A percentile compares a stretch with the other conserved stretches of the same genome.
Evolutionary conservation across 2,888 invertebrate genomes (phyloP).

Genomic region (Rhingia rostrata): DNA sequence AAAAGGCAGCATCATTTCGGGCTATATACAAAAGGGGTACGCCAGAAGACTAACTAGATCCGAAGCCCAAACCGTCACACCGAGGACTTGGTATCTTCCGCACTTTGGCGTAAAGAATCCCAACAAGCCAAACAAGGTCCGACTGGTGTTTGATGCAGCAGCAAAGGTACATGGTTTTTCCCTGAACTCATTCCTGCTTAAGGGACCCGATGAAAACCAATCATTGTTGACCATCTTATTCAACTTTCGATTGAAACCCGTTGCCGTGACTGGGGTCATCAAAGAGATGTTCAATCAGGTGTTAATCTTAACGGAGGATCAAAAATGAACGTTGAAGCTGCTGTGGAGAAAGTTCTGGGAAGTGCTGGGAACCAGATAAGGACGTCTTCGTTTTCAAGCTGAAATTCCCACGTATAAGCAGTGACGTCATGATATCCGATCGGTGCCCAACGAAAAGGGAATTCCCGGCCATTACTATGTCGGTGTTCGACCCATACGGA

Average conservation of each 20-base stretch:
- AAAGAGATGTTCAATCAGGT: too few relatives aligned
- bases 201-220: too few relatives aligned
- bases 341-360: too few relatives aligned
- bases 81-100: conserved; percentile 20
- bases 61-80: not conserved
- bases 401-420: conserved; percentile 14
- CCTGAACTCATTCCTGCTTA: conserved; percentile 13
- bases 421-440: not conserved
- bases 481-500: conserved; percentile 39
- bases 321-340: too few relatives aligned
- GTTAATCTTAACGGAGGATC: too few relatives aligned
- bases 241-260: too few relatives aligned
- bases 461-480: conserved; percentile 23
- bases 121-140: conserved; percentile 19
- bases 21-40: too few relatives aligned
- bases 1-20: too few relatives aligned
- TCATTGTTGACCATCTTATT: too few relatives aligned
- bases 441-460: conserved; percentile 32
- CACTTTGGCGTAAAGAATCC: conserved; percentile 47
- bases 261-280: too few relatives aligned
- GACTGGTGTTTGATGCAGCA: conserved; percentile 43
- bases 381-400: too few relatives aligned
- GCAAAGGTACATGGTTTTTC: conserved; percentile 19
- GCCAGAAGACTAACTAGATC: not conserved
- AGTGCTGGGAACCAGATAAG: too few relatives aligned